Evolutionary conservation across 2,888 invertebrate genomes (phyloP).

Genomic region (Cryptocheilus praepositus): DNA sequence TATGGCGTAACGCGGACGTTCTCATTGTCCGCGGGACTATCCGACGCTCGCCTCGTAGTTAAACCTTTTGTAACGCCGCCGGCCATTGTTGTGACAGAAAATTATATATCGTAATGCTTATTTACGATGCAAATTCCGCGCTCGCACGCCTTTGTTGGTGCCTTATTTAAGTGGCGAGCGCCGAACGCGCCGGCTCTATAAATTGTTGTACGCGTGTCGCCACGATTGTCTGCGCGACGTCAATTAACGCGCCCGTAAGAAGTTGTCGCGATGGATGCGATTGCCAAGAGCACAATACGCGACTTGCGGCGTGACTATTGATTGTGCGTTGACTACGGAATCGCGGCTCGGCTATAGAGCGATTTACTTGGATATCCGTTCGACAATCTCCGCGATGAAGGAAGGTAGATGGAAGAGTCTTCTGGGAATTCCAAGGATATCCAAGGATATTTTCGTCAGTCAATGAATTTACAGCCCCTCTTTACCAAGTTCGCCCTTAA

Average conservation of each 20-base stretch:
- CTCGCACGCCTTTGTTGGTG: conserved; percentile 45
- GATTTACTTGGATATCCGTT: too few relatives aligned
- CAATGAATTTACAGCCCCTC: conserved; percentile 74
- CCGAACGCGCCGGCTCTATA: conserved; percentile 43
- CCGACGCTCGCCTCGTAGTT: conserved; percentile 64
- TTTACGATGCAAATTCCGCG: conserved; percentile 57
- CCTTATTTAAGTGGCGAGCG: conserved; percentile 35
- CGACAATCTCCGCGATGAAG: conserved; percentile 3
- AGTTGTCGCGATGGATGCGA: too few relatives aligned
- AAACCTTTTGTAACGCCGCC: conserved; percentile 69
- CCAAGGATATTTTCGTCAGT: conserved; percentile 72
- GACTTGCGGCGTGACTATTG: too few relatives aligned
- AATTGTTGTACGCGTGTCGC: background rate
- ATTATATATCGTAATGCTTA: conserved; percentile 67
- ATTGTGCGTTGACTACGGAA: background rate
- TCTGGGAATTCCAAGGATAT: conserved; percentile 63
- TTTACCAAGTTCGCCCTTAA: conserved; percentile 62
- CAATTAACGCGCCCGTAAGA: background rate
- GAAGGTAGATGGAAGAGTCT: conserved; percentile 36
- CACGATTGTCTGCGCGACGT: background rate
- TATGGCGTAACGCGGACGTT: conserved; percentile 68
- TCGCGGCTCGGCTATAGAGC: conserved; percentile 5
- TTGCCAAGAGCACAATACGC: too few relatives aligned
- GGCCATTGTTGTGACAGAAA: conserved; percentile 72
- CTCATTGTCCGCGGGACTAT: conserved; percentile 68